Base-by-base conservation (phyloP, 2,888 invertebrate genomes). In the Formica aserva region DNA sequence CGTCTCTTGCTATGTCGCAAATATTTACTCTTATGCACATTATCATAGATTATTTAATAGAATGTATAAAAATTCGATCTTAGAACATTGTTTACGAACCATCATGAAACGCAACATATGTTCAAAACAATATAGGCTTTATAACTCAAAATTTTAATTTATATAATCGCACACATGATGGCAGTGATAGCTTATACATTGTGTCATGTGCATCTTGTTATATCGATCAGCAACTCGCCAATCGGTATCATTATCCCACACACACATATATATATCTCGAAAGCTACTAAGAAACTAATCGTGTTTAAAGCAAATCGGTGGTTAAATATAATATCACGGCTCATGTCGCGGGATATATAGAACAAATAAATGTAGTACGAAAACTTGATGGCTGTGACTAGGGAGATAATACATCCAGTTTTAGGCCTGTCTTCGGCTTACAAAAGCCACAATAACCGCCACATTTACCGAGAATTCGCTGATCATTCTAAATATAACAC, bases 381-480 rank as follows among this genome's bases (percentile, higher is more conserved):
- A 48, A 80, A 48, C 18, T 71, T 60, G 71, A 71, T 45, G 78
- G 69, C 38, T 78, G 57, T 77, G 69, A 82, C 92, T 92, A 93
- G 65, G 92, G 91, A 74, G 92, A 92, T 80, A 93, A 80, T 75
- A 94, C 92, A 22, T 94, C 94, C 55, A 95, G 85, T 86, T 94
- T 94, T 57, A 95, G 87, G 45, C 92, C 93, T 22, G 91, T 88
- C 52, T 90, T 90, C 45, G 94, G 94, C 32, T 94, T 95, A 88
- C 97, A 97, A 67, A 96, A 95, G 8, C 97, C 97, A 92, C 97
- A 97, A 92, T 96, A 97, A 67, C 97, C 97, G 18, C 97, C 97
- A 92, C 97, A 97, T 92, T 95, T 96, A 1, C 97, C 97, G 52
- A 95, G 94, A 22, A 97, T 95, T 67, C 95, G 95, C 92, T 96